phyloP scores from a whole-genome alignment of 2,113 vertebrate species.

The Passer montanus region DNA sequence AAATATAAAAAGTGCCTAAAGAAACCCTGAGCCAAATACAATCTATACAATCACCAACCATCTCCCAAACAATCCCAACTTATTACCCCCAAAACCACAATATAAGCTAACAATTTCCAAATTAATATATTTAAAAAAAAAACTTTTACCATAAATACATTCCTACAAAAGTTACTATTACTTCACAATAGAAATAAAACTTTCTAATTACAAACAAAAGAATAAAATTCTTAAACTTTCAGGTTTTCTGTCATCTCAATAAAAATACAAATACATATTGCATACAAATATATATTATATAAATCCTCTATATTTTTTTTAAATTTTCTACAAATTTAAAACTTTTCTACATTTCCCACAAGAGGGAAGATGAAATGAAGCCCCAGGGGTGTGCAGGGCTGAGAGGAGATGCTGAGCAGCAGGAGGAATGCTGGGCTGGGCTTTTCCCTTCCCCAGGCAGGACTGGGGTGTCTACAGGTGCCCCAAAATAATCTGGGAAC shows the following conservation, averaged over 20 bases:
- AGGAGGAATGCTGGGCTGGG: background rate
- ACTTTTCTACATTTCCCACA: background rate
- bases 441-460: background rate
- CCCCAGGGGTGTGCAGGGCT: background rate
- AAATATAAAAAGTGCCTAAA: background rate
- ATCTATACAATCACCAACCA: background rate
- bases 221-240: background rate
- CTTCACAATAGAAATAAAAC: background rate
- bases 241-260: background rate
- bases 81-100: background rate
- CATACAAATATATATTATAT: background rate
- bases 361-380: background rate
- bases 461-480: background rate
- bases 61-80: background rate
- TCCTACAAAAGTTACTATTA: background rate
- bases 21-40: background rate
- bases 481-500: background rate
- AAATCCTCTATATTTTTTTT: background rate
- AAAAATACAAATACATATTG: background rate
- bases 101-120: background rate
- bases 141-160: background rate
- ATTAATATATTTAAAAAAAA: background rate
- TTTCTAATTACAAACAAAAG: background rate
- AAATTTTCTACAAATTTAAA: background rate
- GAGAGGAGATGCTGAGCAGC: background rate